phyloP scores from a whole-genome alignment of 2,113 vertebrate genomes.

The Motacilla alba region DNA sequence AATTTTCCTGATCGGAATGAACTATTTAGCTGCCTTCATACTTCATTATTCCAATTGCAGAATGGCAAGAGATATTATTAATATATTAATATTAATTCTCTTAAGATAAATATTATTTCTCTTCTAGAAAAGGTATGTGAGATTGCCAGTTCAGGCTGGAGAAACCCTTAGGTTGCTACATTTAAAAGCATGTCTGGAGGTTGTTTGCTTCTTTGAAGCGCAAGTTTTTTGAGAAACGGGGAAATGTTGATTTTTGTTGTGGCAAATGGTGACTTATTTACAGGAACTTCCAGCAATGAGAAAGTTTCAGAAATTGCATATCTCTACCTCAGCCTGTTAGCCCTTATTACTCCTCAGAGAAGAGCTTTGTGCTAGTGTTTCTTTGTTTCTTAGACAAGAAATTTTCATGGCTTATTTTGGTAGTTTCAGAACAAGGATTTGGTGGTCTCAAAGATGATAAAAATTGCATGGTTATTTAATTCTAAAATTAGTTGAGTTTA shows the following conservation, averaged over 20 bases:
- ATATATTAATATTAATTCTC: neutral
- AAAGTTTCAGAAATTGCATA: neutral
- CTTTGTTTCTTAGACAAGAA: neutral
- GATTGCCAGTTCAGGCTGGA: neutral
- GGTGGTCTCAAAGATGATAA: neutral
- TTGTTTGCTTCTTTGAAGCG: neutral
- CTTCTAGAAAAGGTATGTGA: neutral
- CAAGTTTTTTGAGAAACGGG: neutral
- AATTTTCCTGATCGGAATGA: neutral
- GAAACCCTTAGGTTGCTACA: neutral
- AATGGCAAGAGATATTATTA: neutral
- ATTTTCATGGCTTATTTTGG: neutral
- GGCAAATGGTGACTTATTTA: neutral
- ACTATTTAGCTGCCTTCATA: neutral
- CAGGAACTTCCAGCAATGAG: neutral
- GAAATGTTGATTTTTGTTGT: neutral
- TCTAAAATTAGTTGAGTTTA: neutral
- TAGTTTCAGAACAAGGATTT: neutral
- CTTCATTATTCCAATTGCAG: neutral
- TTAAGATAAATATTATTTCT: neutral
- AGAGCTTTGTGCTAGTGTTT: neutral
- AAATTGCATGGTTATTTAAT: neutral
- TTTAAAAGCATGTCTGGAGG: neutral
- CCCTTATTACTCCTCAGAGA: neutral
- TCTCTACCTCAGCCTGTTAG: neutral